Evolutionary conservation across 35 echinoderm and acorn worm genomes (phyloP).

Genomic region (Strongylocentrotus purpuratus): DNA sequence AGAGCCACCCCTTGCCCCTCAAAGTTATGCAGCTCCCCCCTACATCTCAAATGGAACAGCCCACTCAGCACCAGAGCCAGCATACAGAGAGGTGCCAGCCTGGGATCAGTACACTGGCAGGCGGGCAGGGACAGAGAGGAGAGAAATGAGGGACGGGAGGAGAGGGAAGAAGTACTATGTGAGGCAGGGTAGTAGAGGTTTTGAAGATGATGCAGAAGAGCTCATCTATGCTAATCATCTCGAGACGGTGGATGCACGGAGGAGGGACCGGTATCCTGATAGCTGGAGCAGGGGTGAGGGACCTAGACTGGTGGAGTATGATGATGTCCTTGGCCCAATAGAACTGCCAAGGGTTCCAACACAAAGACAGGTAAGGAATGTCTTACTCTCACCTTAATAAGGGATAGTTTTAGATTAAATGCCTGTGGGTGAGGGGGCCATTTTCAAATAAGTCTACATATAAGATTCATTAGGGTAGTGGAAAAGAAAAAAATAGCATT

Average conservation of each 20-base stretch:
- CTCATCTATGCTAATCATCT: conserved; percentile 32
- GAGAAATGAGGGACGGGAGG: conserved; percentile 25
- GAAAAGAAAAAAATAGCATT: no score
- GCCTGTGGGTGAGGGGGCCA: no score
- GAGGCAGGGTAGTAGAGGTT: not conserved
- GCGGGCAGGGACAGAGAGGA: not conserved
- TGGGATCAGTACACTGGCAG: conserved; percentile 51
- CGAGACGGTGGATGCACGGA: not conserved
- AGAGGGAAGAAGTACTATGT: conserved; percentile 45
- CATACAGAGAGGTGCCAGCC: conserved; percentile 27
- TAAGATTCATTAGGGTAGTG: no score
- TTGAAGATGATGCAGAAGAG: not conserved
- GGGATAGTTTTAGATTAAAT: no score
- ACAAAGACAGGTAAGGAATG: not conserved
- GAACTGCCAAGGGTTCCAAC: conserved; percentile 22
- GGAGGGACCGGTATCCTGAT: conserved; percentile 5
- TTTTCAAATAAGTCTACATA: no score
- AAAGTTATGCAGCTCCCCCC: not conserved
- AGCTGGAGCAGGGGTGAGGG: not conserved
- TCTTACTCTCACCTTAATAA: no score
- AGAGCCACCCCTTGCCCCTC: conserved; percentile 25
- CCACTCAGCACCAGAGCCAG: not conserved
- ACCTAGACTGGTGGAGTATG: conserved; percentile 25
- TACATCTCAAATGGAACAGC: conserved; percentile 34
- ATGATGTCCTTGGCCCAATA: conserved; percentile 7